phyloP scores from a whole-genome alignment of 2,888 invertebrate species.

The Adineta ricciae region DNA sequence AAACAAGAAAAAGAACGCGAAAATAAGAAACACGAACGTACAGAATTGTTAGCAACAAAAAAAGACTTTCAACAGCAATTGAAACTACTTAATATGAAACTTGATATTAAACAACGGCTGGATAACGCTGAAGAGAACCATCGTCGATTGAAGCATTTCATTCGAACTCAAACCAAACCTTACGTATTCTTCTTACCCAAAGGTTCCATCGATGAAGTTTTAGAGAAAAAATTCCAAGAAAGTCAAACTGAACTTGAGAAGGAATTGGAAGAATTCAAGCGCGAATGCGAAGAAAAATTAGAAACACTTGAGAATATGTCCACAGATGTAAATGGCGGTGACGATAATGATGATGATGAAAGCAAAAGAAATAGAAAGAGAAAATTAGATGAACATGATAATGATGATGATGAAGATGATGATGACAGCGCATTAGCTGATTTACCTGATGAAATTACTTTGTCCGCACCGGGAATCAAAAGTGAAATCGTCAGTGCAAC shows the following conservation, averaged over 20 bases:
- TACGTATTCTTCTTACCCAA: constrained; percentile 27
- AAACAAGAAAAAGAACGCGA: constrained; percentile 29
- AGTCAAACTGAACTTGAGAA: constrained; percentile 13
- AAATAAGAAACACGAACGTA: constrained; percentile 22
- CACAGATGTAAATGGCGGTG: background rate
- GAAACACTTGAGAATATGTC: background rate
- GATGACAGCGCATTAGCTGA: background rate
- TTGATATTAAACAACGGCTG: constrained; percentile 20
- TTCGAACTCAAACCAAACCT: constrained; percentile 28
- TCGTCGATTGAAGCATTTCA: constrained; percentile 19
- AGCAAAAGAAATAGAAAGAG: background rate
- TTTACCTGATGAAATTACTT: background rate
- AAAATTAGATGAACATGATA: background rate
- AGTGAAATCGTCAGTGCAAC: background rate
- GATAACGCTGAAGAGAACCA: background rate
- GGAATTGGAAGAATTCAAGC: background rate
- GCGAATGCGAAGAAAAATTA: constrained; percentile 6
- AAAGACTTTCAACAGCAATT: constrained; percentile 3
- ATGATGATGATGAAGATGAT: background rate
- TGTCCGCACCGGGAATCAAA: background rate
- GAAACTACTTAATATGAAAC: constrained; percentile 23
- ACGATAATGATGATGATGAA: background rate
- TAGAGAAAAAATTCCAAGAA: constrained; percentile 10
- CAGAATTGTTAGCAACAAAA: constrained; percentile 20
- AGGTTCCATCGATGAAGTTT: background rate